Evolutionary conservation across 2,113 vertebrate genomes (phyloP), one percentile per base, ranked within the genome.

Genomic region (Felis catus): DNA sequence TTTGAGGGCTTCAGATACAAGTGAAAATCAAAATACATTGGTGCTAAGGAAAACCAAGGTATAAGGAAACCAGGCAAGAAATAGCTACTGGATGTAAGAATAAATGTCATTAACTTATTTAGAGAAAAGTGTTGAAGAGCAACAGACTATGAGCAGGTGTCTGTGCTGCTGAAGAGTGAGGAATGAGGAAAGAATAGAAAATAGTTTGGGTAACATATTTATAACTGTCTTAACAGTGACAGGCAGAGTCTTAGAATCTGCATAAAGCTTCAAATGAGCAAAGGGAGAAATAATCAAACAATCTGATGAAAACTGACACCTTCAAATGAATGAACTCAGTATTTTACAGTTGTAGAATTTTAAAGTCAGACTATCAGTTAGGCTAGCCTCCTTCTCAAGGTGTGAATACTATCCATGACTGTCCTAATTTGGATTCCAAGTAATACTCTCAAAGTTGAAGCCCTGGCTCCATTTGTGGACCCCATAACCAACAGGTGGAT

Each of bases 41-140:
- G 33, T 68, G 68, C 39, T 70, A 88, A 87, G 70, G 55, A 96
- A 93, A 92, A 94, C 4, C 25, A 19, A 91, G 29, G 23, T 39
- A 1, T 58, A 96, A 89, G 27, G 84, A 96, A 97, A 93, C 65
- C 36, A 95, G 36, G 41, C 19, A 66, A 86, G 66, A 96, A 79
- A 87, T 1, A 91, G 81, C 12, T 53, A 31, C 31, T 66, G 81
- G 33, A 45, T 83, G 31, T 74, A 13, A 88, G 80, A 94, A 41
- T 39, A 78, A 36, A 74, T 70, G 79, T 84, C 55, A 88, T 85
- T 73, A 78, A 92, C 78, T 76, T 86, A 87, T 58, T 55, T 70
- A 48, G 45, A 80, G 14, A 33, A 36, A 82, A 80, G 7, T 51
- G 71, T 23, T 87, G 48, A 94, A 41, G 48, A 91, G 23, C 4